Percentiles rank a stretch among this genome's conserved stretches.
Evolutionary conservation across 1,140 invertebrate genomes (phyloP).

Genomic region (Scaptodrosophila lebanonensis): DNA sequence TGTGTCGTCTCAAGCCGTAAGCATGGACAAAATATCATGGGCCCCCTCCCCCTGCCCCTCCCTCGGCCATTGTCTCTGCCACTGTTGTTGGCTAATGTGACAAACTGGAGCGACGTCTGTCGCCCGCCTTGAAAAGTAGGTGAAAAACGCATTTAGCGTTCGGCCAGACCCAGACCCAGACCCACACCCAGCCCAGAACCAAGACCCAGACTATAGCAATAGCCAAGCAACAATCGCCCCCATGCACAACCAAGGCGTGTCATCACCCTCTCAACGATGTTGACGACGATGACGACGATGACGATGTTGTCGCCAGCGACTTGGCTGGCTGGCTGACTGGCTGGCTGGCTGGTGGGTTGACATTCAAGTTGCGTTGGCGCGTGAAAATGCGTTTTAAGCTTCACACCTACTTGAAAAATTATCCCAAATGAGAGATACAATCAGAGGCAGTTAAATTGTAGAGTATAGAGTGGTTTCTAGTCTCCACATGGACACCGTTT

Average conservation of each 20-base stretch:
- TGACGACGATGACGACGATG: constrained; percentile 6
- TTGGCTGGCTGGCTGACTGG: too few species aligned
- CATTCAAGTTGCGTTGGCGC: constrained; percentile 68
- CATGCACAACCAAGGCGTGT: constrained; percentile 16
- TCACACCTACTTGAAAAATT: constrained; percentile 58
- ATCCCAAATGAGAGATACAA: constrained; percentile 4
- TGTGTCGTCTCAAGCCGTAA: constrained; percentile 54
- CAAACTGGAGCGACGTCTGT: constrained; percentile 27
- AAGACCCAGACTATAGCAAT: too few species aligned
- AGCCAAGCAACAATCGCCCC: too few species aligned
- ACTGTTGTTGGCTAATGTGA: constrained; percentile 37
- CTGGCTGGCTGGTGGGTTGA: too few species aligned
- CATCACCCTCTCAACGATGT: constrained; percentile 26
- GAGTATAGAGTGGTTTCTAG: constrained; percentile 35
- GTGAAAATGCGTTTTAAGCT: constrained; percentile 73
- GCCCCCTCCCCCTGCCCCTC: too few species aligned
- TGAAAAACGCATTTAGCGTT: constrained; percentile 37
- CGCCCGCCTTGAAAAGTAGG: constrained; percentile 35
- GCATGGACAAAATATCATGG: too few species aligned
- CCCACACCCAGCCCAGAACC: neutral
- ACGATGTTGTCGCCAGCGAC: neutral
- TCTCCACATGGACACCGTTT: constrained; percentile 1
- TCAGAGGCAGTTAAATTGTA: constrained; percentile 5
- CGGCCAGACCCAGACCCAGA: neutral
- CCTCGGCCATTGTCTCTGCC: too few species aligned